These are phyloP conservation scores for Parasteatoda tepidariorum DNA, from an alignment of 1,140 invertebrate genomes.

Conservation along the genomic window DNA sequence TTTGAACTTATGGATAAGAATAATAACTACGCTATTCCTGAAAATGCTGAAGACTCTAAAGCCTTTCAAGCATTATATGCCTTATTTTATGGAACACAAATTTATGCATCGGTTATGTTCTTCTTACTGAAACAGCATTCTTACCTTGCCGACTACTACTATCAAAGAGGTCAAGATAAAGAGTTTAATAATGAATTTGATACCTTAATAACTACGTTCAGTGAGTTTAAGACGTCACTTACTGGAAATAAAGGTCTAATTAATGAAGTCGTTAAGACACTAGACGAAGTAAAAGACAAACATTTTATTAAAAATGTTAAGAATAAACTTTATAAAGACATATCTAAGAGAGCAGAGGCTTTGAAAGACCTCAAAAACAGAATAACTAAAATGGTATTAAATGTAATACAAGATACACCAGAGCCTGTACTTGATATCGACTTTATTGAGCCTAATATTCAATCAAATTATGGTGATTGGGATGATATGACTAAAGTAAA, in stretches of 20 bases:
- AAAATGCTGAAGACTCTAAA: not conserved
- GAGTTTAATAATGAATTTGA: not conserved
- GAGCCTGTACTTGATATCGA: not conserved
- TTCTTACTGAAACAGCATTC: not conserved
- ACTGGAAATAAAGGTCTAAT: not conserved
- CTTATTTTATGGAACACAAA: no score
- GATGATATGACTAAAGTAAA: not conserved
- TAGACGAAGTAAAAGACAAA: not conserved
- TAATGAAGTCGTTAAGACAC: not conserved
- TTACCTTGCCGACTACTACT: no score
- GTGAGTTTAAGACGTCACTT: not conserved
- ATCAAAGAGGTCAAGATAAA: not conserved
- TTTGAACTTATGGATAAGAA: no score
- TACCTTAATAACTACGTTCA: not conserved
- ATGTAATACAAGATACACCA: not conserved
- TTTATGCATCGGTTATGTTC: not conserved
- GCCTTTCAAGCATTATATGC: no score
- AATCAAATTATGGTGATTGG: not conserved
- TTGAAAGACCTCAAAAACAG: not conserved
- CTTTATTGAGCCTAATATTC: not conserved
- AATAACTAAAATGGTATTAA: not conserved
- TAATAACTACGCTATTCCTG: constrained; percentile 4
- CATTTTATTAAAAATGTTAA: constrained; percentile 1
- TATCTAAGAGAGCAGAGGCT: not conserved
- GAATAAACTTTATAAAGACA: not conserved